phyloP scores from a whole-genome alignment of 2,888 invertebrate genomes.

The Campopleginae sp. region DNA sequence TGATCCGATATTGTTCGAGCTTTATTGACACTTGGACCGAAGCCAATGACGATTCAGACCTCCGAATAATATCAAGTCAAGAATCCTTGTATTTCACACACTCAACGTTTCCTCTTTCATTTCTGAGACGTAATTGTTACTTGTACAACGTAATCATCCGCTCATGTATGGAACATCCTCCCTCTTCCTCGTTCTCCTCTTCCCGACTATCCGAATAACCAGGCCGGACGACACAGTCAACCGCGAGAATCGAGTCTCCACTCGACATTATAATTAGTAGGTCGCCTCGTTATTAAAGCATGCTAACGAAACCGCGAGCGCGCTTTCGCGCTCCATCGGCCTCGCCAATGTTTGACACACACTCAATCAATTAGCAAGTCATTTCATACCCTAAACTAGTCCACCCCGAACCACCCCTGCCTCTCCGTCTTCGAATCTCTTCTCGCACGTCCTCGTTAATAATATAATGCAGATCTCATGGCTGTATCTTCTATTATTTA shows the following conservation, averaged over 20 bases:
- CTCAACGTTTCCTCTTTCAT: slow-evolving; percentile 60
- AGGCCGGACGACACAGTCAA: slow-evolving; percentile 46
- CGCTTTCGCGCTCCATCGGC: slow-evolving; percentile 63
- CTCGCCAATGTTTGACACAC: slow-evolving; percentile 11
- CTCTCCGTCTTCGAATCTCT: background rate
- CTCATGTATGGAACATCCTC: background rate
- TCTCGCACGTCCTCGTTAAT: slow-evolving; percentile 17
- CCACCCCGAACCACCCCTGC: no score
- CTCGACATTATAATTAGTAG: slow-evolving; percentile 77
- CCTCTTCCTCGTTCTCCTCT: background rate
- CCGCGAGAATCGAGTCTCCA: slow-evolving; percentile 49
- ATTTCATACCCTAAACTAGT: slow-evolving; percentile 28
- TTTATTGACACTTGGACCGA: background rate
- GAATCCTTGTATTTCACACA: slow-evolving; percentile 26
- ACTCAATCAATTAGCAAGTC: slow-evolving; percentile 69
- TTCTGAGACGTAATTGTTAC: slow-evolving; percentile 44
- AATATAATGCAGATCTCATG: background rate
- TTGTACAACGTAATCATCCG: slow-evolving; percentile 7
- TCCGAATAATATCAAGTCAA: no score
- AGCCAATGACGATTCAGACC: background rate
- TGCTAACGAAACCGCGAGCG: slow-evolving; percentile 73
- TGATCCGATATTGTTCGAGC: background rate
- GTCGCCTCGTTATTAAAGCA: slow-evolving; percentile 76
- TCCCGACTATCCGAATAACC: slow-evolving; percentile 43
- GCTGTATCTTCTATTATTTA: background rate